Evolutionary conservation across 2,113 vertebrate species (phyloP), one percentile per base, ranked within the genome.

Genomic region (Vicugna pacos): DNA sequence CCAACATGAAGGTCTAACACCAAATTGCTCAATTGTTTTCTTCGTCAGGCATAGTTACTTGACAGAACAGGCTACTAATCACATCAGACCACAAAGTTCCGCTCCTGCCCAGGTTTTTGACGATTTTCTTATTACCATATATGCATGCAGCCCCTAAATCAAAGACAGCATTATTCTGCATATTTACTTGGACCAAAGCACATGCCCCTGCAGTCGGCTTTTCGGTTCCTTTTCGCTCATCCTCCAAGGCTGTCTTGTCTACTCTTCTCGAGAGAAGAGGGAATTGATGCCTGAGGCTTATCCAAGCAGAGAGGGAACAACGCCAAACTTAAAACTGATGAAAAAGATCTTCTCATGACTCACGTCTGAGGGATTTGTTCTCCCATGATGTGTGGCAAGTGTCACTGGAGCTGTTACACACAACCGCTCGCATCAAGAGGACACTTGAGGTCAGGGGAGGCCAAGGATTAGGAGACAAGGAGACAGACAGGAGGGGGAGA

Each of bases 21-120:
- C 84, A 79, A 91, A 93, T 86, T 84, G 38, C 69, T 79, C 81
- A 95, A 82, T 54, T 93, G 8, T 58, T 73, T 67, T 73, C 76
- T 94, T 32, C 48, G 42, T 80, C n/a, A 70, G 50, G 20, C 82
- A 81, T 65, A 86, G 67, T 89, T 65, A 85, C 22, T 87, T 89
- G 70, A 94, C 56, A 93, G 52, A 79, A 73, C 82, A 62, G 22
- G 46, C 67, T 89, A 24, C 50, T 80, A 67, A 70, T 91, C 69
- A 88, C 56, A 69, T 14, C 64, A 85, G 60, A 22, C 13, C 20
- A 77, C 67, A 38, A 5, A 89, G 38, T 76, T 72, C 52, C 93
- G 67, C 46, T 26, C 28, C 30, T 46, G 24, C 13, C 82, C 32
- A 52, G 15, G 60, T 92, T 50, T 89, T 58, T 46, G 52, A 64